These are phyloP conservation scores for Leptobrachium leishanense DNA, from an alignment of 2,113 vertebrate species.

Conservation along the genomic window DNA sequence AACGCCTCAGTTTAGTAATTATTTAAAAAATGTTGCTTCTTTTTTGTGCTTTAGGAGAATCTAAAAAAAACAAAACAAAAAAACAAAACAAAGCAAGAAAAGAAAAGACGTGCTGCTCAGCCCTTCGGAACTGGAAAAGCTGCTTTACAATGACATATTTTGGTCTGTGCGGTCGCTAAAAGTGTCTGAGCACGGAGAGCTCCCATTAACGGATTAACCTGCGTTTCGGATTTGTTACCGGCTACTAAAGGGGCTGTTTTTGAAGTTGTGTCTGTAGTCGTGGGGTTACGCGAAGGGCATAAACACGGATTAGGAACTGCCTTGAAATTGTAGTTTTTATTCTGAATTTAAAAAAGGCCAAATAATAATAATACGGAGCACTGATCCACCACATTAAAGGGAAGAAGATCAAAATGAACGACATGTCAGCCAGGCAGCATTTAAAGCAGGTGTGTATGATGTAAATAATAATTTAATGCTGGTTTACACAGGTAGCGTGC, in stretches of 20 bases:
- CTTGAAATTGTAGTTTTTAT: neutral
- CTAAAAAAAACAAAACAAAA: neutral
- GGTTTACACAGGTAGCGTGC: no score
- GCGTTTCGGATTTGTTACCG: neutral
- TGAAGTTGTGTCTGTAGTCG: neutral
- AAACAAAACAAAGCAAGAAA: no score
- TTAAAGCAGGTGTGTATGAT: neutral
- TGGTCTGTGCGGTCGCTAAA: constrained; percentile 3
- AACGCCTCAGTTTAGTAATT: neutral
- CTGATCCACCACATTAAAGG: neutral
- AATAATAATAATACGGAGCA: neutral
- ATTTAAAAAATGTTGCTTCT: neutral
- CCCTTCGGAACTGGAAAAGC: neutral
- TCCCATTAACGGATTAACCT: constrained; percentile 20
- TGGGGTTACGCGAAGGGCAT: neutral
- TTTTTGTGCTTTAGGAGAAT: neutral
- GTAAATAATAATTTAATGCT: neutral
- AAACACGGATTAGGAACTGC: neutral
- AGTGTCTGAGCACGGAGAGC: neutral
- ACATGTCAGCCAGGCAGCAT: neutral
- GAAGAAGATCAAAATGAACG: neutral
- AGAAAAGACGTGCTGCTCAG: neutral
- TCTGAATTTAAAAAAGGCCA: neutral
- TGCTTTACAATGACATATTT: neutral
- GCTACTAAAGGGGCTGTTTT: constrained; percentile 12